Conservation (phyloP, 64 coral and sea anemone genomes). For the Catalaphyllia jardinei region DNA sequence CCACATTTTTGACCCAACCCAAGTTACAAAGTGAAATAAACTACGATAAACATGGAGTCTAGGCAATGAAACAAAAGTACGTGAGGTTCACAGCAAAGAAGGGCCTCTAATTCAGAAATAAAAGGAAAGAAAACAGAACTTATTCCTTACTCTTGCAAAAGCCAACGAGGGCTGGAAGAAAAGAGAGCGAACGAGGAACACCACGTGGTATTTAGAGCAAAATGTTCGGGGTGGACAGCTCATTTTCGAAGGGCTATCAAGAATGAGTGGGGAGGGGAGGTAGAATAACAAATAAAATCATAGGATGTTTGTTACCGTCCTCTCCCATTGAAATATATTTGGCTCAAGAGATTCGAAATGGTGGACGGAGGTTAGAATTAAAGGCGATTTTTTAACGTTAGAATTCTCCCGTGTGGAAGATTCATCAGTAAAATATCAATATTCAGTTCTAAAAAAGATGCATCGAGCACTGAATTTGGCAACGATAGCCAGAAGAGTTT, state of each 20-base stretch:
- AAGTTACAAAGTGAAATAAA: not conserved
- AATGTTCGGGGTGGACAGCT: conserved; percentile 59
- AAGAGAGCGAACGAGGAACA: conserved; percentile 58
- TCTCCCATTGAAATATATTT: not conserved
- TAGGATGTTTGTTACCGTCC: not conserved
- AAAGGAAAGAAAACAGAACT: not conserved
- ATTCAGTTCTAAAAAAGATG: not conserved
- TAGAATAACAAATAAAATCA: not conserved
- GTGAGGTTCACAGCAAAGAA: not conserved
- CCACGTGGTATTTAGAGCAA: conserved; percentile 79
- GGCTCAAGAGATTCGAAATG: not conserved
- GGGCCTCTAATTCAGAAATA: not conserved
- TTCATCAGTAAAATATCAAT: not conserved
- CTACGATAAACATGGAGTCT: not conserved
- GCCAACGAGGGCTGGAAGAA: conserved; percentile 87
- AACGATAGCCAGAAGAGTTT: not conserved
- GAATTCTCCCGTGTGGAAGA: not conserved
- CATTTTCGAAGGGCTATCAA: conserved; percentile 21
- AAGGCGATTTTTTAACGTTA: not conserved
- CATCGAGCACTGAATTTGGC: not conserved
- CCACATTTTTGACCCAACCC: not conserved
- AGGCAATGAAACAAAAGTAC: not conserved
- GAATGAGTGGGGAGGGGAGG: not conserved
- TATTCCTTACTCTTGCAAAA: conserved; percentile 85
- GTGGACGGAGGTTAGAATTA: not conserved